A percentile compares a stretch with the other conserved stretches of the same genome.
These are phyloP conservation scores for Orbicella faveolata DNA, from an alignment of 64 coral and sea anemone species.

Conservation along the genomic window DNA sequence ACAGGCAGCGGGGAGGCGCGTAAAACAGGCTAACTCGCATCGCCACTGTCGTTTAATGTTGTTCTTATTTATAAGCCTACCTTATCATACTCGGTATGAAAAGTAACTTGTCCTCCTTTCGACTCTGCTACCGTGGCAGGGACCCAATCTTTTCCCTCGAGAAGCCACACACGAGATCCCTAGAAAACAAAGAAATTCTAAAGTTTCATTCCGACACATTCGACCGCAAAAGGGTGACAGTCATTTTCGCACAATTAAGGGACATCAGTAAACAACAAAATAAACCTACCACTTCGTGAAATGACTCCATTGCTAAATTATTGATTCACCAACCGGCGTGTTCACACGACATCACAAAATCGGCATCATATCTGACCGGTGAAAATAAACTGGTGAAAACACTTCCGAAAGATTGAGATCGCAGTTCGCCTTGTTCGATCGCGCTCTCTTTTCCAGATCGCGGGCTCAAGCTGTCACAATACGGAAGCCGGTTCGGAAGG, in stretches of 20 bases:
- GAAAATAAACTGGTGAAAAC: not conserved
- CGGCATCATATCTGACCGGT: not conserved
- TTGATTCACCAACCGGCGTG: not conserved
- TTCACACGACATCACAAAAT: not conserved
- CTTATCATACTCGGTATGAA: constrained; percentile 87
- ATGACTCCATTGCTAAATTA: constrained; percentile 72
- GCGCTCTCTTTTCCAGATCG: not conserved
- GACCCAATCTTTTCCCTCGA: constrained; percentile 93
- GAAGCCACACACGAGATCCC: constrained; percentile 90
- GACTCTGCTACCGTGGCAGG: constrained; percentile 77
- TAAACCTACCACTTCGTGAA: constrained; percentile 88
- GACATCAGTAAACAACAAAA: constrained; percentile 2
- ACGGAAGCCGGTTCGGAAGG: not conserved
- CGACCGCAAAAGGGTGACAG: not conserved
- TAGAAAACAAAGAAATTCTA: constrained; percentile 14
- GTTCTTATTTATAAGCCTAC: constrained; percentile 12
- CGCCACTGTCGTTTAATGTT: not conserved
- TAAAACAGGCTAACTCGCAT: not conserved
- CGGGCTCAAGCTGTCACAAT: not conserved
- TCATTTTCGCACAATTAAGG: not conserved
- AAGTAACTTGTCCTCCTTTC: constrained; percentile 72
- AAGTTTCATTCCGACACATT: constrained; percentile 65
- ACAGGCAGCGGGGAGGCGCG: no score
- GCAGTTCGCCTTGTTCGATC: not conserved
- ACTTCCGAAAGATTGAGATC: not conserved